A percentile compares a stretch with the other conserved stretches of the same genome.
phyloP scores from a whole-genome alignment of 2,113 vertebrate genomes.

The Myotis brandtii region DNA sequence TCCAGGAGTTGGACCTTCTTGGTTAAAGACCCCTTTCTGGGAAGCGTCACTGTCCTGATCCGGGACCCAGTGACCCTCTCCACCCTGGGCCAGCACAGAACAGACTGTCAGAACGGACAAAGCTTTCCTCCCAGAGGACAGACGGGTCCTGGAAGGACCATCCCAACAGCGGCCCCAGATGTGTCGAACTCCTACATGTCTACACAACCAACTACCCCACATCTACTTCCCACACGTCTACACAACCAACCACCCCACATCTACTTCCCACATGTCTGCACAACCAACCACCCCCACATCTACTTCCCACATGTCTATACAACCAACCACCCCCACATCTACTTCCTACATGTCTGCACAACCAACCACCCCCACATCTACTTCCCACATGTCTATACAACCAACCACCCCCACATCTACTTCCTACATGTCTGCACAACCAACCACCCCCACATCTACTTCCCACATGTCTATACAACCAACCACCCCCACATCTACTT shows the following conservation, averaged over 20 bases:
- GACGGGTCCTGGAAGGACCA: neutral
- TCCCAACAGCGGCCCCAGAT: accelerated
- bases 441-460: too few relatives aligned
- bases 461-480: too few relatives aligned
- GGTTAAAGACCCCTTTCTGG: neutral
- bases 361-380: too few relatives aligned
- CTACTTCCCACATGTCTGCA: neutral
- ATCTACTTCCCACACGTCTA: neutral
- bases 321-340: neutral
- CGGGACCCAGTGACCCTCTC: neutral
- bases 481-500: too few relatives aligned
- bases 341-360: neutral
- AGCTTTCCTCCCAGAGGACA: neutral
- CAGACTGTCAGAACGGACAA: accelerated
- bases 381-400: too few relatives aligned
- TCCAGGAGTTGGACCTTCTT: neutral
- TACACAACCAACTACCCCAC: accelerated
- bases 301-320: neutral
- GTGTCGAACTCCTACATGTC: neutral
- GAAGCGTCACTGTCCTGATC: neutral
- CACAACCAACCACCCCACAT: too few relatives aligned
- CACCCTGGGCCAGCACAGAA: neutral
- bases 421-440: too few relatives aligned
- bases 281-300: accelerated
- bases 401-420: too few relatives aligned